A percentile compares a stretch with the other conserved stretches of the same genome.
These are phyloP conservation scores for Lamellibrachia satsuma DNA, from an alignment of 2,888 invertebrate genomes.

Conservation along the genomic window DNA sequence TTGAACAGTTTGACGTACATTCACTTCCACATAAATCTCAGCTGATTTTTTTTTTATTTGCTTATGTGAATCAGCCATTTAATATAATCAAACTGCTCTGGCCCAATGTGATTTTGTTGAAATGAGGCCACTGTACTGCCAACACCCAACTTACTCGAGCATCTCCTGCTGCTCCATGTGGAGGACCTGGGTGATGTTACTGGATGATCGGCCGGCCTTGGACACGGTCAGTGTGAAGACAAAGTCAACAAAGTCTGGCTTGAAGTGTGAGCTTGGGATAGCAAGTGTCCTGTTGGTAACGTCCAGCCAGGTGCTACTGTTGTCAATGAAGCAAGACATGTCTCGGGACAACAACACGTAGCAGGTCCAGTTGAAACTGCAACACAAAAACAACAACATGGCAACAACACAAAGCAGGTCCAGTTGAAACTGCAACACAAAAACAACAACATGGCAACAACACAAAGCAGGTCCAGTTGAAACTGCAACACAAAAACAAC, in stretches of 20 bases:
- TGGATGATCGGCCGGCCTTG: slow-evolving; percentile 32
- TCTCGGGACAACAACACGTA: slow-evolving; percentile 26
- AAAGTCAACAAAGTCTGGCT: slow-evolving; percentile 33
- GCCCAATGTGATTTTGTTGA: too few relatives aligned
- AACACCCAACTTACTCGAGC: slow-evolving; percentile 29
- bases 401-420: neutral
- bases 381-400: neutral
- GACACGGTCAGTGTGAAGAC: slow-evolving; percentile 51
- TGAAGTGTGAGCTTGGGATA: slow-evolving; percentile 31
- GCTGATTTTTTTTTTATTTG: too few relatives aligned
- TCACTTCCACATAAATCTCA: too few relatives aligned
- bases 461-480: too few relatives aligned
- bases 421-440: too few relatives aligned
- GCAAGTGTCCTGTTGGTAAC: neutral
- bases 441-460: neutral
- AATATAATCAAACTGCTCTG: too few relatives aligned
- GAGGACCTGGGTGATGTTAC: slow-evolving; percentile 49
- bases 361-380: slow-evolving; percentile 41
- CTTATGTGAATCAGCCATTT: too few relatives aligned
- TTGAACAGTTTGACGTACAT: too few relatives aligned
- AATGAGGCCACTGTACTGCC: too few relatives aligned
- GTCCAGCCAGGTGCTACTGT: neutral
- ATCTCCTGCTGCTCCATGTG: slow-evolving; percentile 22
- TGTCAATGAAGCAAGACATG: slow-evolving; percentile 30
- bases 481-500: too few relatives aligned